Percentiles rank a stretch among this genome's conserved stretches.
Evolutionary conservation across 2,888 invertebrate species (phyloP).

Genomic region (Conops quadrifasciatus): DNA sequence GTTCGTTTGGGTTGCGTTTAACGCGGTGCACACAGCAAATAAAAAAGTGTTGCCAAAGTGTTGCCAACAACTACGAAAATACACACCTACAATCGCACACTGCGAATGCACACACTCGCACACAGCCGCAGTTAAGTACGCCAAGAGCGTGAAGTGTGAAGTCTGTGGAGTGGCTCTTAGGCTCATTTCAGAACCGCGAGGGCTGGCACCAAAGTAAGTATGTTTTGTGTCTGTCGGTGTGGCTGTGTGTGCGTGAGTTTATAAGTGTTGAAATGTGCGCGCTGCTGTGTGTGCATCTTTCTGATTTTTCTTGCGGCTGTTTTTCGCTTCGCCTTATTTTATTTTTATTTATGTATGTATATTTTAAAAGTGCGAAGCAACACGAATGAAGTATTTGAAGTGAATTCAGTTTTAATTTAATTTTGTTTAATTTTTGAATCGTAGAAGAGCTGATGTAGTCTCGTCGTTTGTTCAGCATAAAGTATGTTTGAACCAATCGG

Average conservation of each 20-base stretch:
- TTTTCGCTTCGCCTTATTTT: too few relatives aligned
- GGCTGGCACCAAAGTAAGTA: neutral
- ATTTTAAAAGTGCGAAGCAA: too few relatives aligned
- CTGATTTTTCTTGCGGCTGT: too few relatives aligned
- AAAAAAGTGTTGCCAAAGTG: conserved; percentile 2
- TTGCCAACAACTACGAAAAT: conserved; percentile 7
- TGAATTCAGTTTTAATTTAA: too few relatives aligned
- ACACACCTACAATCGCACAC: neutral
- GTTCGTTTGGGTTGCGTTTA: conserved; percentile 1
- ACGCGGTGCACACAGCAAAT: neutral
- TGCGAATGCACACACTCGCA: neutral
- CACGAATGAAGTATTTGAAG: too few relatives aligned
- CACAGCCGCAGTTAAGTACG: neutral
- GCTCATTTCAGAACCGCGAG: conserved; percentile 17
- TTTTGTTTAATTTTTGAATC: too few relatives aligned
- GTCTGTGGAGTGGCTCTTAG: conserved; percentile 19
- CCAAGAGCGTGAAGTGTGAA: conserved; percentile 23
- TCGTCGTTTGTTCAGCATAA: too few relatives aligned
- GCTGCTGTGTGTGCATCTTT: neutral
- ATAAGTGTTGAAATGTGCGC: neutral
- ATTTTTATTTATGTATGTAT: too few relatives aligned
- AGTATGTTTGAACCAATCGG: too few relatives aligned
- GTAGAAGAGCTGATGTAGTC: too few relatives aligned
- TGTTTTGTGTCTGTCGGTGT: neutral
- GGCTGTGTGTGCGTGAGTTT: neutral